Conservation (phyloP, 1,140 invertebrate genomes). For the Penaeus japonicus region DNA sequence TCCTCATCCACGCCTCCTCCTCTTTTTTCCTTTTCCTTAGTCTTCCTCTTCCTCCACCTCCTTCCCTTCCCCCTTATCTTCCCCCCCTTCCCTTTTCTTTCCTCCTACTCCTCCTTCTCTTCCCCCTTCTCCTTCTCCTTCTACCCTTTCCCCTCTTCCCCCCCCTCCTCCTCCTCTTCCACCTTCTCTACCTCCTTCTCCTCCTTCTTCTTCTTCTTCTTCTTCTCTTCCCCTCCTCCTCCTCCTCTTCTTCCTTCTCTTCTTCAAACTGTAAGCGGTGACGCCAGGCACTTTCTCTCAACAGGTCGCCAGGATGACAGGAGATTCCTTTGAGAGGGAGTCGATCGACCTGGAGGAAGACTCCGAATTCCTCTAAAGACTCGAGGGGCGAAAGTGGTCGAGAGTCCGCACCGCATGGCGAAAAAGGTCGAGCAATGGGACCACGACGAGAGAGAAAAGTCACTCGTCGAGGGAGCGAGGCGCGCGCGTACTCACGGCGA, state of each 20-base stretch:
- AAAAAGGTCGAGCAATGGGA: too few species aligned
- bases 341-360: conserved; percentile 24
- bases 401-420: too few species aligned
- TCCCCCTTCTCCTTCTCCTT: not conserved
- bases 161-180: not conserved
- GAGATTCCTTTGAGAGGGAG: conserved; percentile 33
- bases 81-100: not conserved
- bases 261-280: not conserved
- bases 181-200: not conserved
- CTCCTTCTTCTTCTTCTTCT: too few species aligned
- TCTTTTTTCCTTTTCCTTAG: not conserved
- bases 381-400: not conserved
- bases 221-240: not conserved
- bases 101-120: not conserved
- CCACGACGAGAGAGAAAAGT: too few species aligned
- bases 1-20: not conserved
- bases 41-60: not conserved
- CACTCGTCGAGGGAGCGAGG: too few species aligned
- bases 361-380: not conserved
- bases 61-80: not conserved
- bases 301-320: conserved; percentile 42
- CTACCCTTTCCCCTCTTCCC: not conserved
- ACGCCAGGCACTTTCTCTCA: not conserved
- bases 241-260: not conserved
- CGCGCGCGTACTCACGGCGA: too few species aligned